These are phyloP conservation scores for Cosmia trapezina DNA, from an alignment of 2,888 invertebrate species.

Conservation along the genomic window DNA sequence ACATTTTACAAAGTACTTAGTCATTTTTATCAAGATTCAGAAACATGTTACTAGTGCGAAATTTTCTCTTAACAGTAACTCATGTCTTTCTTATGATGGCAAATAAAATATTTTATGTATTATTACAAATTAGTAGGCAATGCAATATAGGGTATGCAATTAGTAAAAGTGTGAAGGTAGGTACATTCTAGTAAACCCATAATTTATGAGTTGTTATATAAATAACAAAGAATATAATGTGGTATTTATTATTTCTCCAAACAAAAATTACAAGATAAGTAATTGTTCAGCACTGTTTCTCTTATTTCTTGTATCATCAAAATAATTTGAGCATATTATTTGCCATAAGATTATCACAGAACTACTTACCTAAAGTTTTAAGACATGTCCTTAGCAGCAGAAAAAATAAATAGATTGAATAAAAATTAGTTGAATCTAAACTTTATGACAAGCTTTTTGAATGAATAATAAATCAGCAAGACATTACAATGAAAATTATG, in stretches of 20 bases:
- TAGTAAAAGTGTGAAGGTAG: background rate
- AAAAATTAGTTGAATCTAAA: slow-evolving; percentile 6
- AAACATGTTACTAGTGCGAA: too few species aligned
- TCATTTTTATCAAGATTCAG: background rate
- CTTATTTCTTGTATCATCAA: background rate
- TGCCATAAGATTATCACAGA: background rate
- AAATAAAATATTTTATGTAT: background rate
- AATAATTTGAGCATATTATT: background rate
- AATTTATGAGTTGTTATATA: background rate
- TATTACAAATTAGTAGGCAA: too few species aligned
- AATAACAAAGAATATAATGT: background rate
- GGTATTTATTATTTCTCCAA: background rate
- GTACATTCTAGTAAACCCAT: background rate
- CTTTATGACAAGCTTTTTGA: background rate
- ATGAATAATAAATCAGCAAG: slow-evolving; percentile 11
- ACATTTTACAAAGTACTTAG: too few species aligned
- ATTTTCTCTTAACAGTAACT: background rate
- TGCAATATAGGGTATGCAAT: too few species aligned
- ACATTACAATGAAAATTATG: slow-evolving; percentile 8
- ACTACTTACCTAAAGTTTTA: slow-evolving; percentile 55
- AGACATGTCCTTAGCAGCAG: slow-evolving; percentile 68
- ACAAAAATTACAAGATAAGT: background rate
- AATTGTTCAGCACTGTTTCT: background rate
- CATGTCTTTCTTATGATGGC: background rate
- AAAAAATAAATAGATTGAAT: slow-evolving; percentile 47